Base-by-base conservation (phyloP, 2,113 vertebrate species). In the Callionymus lyra region DNA sequence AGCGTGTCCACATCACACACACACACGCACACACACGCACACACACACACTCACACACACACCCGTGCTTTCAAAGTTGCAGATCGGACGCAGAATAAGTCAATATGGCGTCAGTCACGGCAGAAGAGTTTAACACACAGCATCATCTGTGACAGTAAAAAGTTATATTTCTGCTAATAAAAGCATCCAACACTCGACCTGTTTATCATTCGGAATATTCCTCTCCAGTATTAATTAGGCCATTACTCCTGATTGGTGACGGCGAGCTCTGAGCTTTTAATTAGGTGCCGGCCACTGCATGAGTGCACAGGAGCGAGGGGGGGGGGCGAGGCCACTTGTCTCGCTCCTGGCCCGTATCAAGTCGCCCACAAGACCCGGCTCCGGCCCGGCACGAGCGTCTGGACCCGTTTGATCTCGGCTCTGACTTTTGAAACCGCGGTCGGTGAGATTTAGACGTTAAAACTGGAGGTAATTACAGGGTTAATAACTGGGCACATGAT, bases 211-310 rank as follows among this genome's bases (percentile, higher is more conserved):
- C 66, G 42, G 67, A 81, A 82, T 76, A 78, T 76, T 81, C 84
- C 73, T 77, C 58, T 49, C 64, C 32, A 76, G 82, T 84, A 85
- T 86, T 86, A 86, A 85, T 86, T 84, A 85, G 82, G 72, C 77
- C 75, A 83, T 85, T 85, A 84, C 80, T 84, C 76, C 78, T 79
- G 76, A 80, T 84, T 82, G 81, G 81, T 86, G 84, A 85, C 74
- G 71, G 80, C 76, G 76, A 84, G 82, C 82, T 85, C 76, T 83
- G 84, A 85, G 83, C 79, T 86, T 87, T 86, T 87, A 85, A 87
- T 87, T 85, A 85, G 82, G 80, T 76, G 79, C 69, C 75, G 71
- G 77, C 76, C 71, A 74, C 72, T 84, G 84, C 78, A 83, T 80
- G 80, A 85, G 78, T 74, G 81, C 83, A 81, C 82, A 83, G 74